phyloP scores from a whole-genome alignment of 2,113 vertebrate genomes.

The Pachyramphus minor region DNA sequence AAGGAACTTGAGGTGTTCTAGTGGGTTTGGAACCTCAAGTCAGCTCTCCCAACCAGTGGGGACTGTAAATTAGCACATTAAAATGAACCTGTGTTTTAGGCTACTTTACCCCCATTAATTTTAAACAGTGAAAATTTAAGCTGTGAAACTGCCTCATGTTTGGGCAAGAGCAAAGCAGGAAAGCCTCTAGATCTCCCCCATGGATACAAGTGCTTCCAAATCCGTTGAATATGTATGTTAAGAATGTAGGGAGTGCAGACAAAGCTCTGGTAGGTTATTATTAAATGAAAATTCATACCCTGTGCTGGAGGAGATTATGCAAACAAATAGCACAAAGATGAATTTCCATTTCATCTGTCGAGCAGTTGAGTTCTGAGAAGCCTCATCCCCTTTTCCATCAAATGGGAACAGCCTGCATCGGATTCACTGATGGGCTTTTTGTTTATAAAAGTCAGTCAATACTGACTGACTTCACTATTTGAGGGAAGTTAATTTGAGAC shows the following conservation, averaged over 20 bases:
- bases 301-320: neutral
- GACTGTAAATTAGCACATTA: neutral
- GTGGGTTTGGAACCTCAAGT: neutral
- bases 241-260: neutral
- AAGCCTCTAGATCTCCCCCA: neutral
- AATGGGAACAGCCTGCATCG: neutral
- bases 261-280: neutral
- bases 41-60: neutral
- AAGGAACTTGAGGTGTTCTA: neutral
- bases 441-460: neutral
- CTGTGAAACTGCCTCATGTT: neutral
- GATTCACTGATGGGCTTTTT: neutral
- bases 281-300: neutral
- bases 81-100: neutral
- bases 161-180: neutral
- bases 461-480: neutral
- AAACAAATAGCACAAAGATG: neutral
- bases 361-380: neutral
- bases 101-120: neutral
- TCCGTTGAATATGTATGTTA: neutral
- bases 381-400: neutral
- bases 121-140: neutral
- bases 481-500: neutral
- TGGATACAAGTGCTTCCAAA: neutral
- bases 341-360: neutral